Conservation (phyloP, 2,797 vertebrate species). For the Helarctos malayanus region DNA sequence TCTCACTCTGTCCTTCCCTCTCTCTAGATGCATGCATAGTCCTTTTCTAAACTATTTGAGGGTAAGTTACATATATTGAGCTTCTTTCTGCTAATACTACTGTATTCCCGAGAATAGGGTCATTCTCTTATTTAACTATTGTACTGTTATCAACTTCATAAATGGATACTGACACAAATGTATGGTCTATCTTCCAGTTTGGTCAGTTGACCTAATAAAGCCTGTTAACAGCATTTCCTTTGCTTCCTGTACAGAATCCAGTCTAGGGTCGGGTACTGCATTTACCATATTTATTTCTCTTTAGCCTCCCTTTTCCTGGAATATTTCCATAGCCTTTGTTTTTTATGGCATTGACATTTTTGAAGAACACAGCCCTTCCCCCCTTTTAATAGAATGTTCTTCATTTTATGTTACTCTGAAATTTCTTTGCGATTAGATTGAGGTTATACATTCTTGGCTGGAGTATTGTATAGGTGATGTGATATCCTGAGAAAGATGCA, state of each 20-base stretch:
- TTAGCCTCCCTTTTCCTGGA: neutral
- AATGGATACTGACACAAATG: neutral
- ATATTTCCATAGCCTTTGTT: neutral
- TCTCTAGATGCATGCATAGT: neutral
- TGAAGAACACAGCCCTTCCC: neutral
- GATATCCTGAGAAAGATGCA: neutral
- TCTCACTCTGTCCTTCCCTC: neutral
- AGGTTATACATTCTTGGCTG: neutral
- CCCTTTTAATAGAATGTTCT: neutral
- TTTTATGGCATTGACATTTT: slow-evolving; percentile 5
- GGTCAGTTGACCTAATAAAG: neutral
- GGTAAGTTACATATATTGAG: neutral
- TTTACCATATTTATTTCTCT: neutral
- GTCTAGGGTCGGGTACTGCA: neutral
- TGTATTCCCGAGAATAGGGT: neutral
- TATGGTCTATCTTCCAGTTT: neutral
- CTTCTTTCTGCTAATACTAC: neutral
- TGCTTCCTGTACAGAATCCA: neutral
- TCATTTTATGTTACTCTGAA: neutral
- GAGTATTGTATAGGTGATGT: neutral
- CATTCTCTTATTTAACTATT: neutral
- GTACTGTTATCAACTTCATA: neutral
- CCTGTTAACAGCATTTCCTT: neutral
- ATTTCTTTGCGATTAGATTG: neutral
- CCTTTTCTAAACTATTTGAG: neutral